Percentiles rank a stretch among this genome's conserved stretches.
Evolutionary conservation across 2,113 vertebrate species (phyloP).

Genomic region (Nanorana parkeri): DNA sequence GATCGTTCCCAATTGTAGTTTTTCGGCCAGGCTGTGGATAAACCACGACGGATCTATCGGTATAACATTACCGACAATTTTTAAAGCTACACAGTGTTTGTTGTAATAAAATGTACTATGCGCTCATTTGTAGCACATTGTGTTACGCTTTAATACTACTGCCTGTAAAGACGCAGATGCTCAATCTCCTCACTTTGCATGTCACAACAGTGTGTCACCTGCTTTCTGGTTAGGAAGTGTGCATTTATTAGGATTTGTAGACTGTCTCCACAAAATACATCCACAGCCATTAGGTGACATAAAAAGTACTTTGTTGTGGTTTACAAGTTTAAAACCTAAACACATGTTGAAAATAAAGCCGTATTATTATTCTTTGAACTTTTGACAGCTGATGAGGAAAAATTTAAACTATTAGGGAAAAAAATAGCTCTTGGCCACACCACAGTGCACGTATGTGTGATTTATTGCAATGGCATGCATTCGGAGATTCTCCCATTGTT

Average conservation of each 20-base stretch:
- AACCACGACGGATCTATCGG: too few relatives aligned
- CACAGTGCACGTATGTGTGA: too few relatives aligned
- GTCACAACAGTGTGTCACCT: background rate
- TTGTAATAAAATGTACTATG: too few relatives aligned
- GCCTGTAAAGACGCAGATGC: background rate
- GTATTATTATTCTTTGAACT: constrained; percentile 11
- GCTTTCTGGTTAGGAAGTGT: background rate
- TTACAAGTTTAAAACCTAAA: constrained; percentile 18
- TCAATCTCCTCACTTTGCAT: background rate
- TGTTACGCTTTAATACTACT: too few relatives aligned
- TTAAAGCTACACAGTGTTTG: too few relatives aligned
- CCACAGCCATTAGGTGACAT: background rate
- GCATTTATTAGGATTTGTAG: background rate
- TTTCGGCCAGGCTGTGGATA: too few relatives aligned
- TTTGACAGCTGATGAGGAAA: constrained; percentile 8
- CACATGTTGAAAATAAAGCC: background rate
- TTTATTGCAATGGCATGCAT: too few relatives aligned
- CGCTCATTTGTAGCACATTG: too few relatives aligned
- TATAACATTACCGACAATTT: too few relatives aligned
- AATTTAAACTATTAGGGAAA: background rate
- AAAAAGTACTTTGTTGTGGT: constrained; percentile 33
- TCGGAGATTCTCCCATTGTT: too few relatives aligned
- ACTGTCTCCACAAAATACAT: background rate
- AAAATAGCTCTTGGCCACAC: too few relatives aligned
- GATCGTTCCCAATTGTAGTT: too few relatives aligned